A percentile compares a stretch with the other conserved stretches of the same genome.
These are phyloP conservation scores for Aethes cnicana DNA, from an alignment of 2,888 invertebrate species.

Conservation along the genomic window DNA sequence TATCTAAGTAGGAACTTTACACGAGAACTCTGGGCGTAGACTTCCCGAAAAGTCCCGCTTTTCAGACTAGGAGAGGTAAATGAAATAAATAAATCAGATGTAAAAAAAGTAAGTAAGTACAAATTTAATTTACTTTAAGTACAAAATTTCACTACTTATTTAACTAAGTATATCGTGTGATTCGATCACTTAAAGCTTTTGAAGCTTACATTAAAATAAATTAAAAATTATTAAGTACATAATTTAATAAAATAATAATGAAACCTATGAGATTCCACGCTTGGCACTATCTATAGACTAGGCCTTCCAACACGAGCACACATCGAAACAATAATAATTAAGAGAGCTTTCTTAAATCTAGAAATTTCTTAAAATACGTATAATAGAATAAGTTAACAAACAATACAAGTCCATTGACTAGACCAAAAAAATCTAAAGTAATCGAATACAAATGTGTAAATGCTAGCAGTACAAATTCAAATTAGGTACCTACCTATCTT, in stretches of 20 bases:
- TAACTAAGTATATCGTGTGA: conserved; percentile 45
- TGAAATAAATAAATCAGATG: conserved; percentile 29
- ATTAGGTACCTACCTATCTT: no score
- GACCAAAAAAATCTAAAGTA: conserved; percentile 43
- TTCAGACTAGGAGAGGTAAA: neutral
- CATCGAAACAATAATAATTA: conserved; percentile 35
- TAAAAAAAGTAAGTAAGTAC: conserved; percentile 53
- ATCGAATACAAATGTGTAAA: conserved; percentile 3
- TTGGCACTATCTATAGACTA: conserved; percentile 73
- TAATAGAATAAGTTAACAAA: conserved; percentile 32
- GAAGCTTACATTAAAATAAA: conserved; percentile 56
- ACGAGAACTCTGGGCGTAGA: no score
- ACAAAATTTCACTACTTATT: conserved; percentile 44
- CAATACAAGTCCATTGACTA: conserved; percentile 50
- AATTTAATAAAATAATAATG: conserved; percentile 44
- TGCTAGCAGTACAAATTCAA: conserved; percentile 36
- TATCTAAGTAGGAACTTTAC: no score
- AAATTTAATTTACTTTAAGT: conserved; percentile 52
- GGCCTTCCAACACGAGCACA: conserved; percentile 41
- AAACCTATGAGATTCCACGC: conserved; percentile 70
- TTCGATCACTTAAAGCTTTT: conserved; percentile 68
- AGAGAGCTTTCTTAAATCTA: conserved; percentile 53
- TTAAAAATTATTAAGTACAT: no score
- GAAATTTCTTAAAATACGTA: conserved; percentile 32
- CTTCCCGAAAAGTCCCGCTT: no score